Base-by-base conservation (phyloP, 1,140 invertebrate genomes). In the Drosophila athabasca region DNA sequence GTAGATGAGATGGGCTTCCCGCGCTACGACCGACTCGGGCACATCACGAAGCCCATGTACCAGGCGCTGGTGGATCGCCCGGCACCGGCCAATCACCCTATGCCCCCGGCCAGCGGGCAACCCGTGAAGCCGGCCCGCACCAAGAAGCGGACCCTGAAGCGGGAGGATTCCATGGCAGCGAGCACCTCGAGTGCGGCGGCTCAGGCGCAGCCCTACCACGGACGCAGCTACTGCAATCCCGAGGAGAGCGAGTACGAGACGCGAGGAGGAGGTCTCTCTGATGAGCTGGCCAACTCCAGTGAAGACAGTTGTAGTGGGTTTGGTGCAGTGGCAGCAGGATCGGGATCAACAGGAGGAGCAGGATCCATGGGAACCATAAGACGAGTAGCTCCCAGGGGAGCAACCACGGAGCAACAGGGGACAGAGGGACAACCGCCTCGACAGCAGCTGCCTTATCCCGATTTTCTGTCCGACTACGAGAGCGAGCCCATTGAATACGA, bases 1-100 rank as follows among this genome's bases (percentile, higher is more conserved):
- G 94, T 94, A 57, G 94, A 94, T 69, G 94, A 94, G 89, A 94
- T 94, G 93, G 94, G 93, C 11, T 94, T 94, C 70, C 93, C 94
- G 11, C 90, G 93, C 15, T 94, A 94, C 48, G 93, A 94, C 85
- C 92, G 94, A 39, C 72, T 94, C 26, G 92, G 93, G 41, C 93
- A 94, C 49, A 91, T 92, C 6, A 91, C 91, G 19, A 92, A 91
- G 67, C 89, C 90, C 15, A 90, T 91, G 72, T 92, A 91, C 58
- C 89, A 89, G 48, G 44, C 69, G 19, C 4, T 50, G 46, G 35
- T 43, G 26, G 77, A 76, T 0, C 70, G 70, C 29, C 79, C 89
- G 29, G 81, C 79, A 3, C 74, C 87, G n/a, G 72, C 67, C 11
- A 91, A 91, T 59, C 90, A 91, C 59, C 90, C 90, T 8, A 91